A percentile compares a stretch with the other conserved stretches of the same genome.
Evolutionary conservation across 30 jellyfish, hydroid and myxozoan species (phyloP).

Genomic region (Chrysaora quinquecirrha): DNA sequence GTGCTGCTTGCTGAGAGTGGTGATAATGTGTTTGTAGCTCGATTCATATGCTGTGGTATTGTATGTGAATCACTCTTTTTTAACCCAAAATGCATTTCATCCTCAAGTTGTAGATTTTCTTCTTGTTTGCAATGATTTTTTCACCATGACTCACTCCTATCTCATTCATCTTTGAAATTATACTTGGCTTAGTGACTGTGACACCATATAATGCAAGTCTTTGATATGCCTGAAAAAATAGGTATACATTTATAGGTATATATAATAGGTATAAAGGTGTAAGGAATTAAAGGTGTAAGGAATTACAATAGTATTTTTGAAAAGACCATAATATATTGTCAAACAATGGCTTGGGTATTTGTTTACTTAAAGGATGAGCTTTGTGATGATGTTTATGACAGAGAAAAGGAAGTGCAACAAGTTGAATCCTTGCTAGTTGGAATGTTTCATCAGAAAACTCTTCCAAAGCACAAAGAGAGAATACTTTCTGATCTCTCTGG

Average conservation of each 20-base stretch:
- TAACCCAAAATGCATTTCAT: background rate
- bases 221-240: background rate
- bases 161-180: background rate
- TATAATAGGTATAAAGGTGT: background rate
- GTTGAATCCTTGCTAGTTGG: constrained; percentile 9
- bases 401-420: background rate
- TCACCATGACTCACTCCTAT: background rate
- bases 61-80: background rate
- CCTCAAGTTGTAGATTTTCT: background rate
- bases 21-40: background rate
- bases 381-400: constrained; percentile 17
- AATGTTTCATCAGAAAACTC: constrained; percentile 26
- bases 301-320: constrained; percentile 5
- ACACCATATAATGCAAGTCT: background rate
- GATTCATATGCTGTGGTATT: background rate
- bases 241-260: background rate
- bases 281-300: background rate
- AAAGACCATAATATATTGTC: constrained; percentile 40
- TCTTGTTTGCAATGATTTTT: background rate
- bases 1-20: background rate
- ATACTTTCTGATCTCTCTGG: constrained; percentile 5
- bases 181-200: background rate
- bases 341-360: constrained; percentile 16
- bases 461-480: constrained; percentile 3
- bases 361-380: constrained; percentile 10